These are phyloP conservation scores for Drosophila rellima DNA, from an alignment of 2,888 invertebrate genomes.

Conservation along the genomic window DNA sequence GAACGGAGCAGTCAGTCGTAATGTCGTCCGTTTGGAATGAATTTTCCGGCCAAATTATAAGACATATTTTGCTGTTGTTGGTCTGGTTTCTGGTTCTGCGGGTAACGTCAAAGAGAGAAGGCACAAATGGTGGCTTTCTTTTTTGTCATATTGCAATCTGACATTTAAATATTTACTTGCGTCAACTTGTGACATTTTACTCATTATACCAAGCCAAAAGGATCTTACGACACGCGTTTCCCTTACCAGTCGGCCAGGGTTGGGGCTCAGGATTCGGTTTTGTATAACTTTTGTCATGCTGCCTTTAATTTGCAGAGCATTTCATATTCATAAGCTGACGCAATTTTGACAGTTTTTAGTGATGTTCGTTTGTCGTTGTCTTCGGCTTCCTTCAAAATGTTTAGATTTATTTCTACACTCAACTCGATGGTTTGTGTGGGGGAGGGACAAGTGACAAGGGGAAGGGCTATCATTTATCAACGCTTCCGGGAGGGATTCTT, in stretches of 20 bases:
- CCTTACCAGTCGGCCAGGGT: constrained; percentile 13
- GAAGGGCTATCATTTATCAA: constrained; percentile 75
- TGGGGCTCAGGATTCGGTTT: constrained; percentile 38
- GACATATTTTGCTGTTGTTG: constrained; percentile 68
- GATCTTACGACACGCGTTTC: constrained; percentile 46
- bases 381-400: constrained; percentile 53
- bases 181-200: constrained; percentile 83
- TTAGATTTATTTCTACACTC: constrained; percentile 76
- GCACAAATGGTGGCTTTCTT: not conserved
- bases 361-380: constrained; percentile 49
- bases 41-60: constrained; percentile 66
- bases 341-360: constrained; percentile 80
- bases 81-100: constrained; percentile 13
- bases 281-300: constrained; percentile 60
- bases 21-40: constrained; percentile 51
- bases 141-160: constrained; percentile 76
- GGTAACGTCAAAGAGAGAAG: constrained; percentile 2
- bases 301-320: constrained; percentile 60
- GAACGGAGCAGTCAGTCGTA: constrained; percentile 21
- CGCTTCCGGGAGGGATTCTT: constrained; percentile 66
- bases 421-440: constrained; percentile 23
- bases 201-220: constrained; percentile 64
- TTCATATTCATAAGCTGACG: constrained; percentile 78
- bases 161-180: constrained; percentile 84
- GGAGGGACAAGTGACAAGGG: not conserved